phyloP scores from a whole-genome alignment of 2,888 invertebrate genomes.

The Deroplatys truncata region DNA sequence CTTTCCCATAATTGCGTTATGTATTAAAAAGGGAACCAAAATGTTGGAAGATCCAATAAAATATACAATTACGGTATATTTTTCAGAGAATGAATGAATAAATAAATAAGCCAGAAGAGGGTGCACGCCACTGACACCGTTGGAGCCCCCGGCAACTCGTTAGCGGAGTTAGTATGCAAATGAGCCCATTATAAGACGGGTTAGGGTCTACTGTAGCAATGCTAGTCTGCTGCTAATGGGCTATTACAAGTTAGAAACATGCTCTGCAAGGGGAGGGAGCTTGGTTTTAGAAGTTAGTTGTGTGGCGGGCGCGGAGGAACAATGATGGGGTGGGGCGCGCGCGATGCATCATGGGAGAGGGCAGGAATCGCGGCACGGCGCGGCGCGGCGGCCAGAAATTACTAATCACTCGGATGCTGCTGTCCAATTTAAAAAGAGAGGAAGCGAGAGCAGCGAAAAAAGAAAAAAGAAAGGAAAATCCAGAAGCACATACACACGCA shows the following conservation, averaged over 20 bases:
- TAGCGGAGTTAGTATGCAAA: constrained; percentile 15
- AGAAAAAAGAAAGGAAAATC: background rate
- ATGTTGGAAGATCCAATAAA: too few relatives aligned
- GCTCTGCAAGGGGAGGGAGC: background rate
- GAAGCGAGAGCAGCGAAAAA: background rate
- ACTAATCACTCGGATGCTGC: constrained; percentile 8
- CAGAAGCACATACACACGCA: background rate
- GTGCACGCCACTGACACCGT: background rate
- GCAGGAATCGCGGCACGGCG: background rate
- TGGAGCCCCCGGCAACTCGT: background rate
- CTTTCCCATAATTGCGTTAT: too few relatives aligned
- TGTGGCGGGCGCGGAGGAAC: background rate
- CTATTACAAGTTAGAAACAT: constrained; percentile 17
- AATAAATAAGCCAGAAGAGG: background rate
- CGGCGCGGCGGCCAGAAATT: background rate
- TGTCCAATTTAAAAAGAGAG: background rate
- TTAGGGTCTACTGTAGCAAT: background rate
- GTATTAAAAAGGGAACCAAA: too few relatives aligned
- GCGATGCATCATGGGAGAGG: constrained; percentile 4
- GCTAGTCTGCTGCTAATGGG: constrained; percentile 18
- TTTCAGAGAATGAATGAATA: background rate
- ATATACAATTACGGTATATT: too few relatives aligned
- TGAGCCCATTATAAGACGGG: constrained; percentile 17
- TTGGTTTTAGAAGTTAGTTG: constrained; percentile 16
- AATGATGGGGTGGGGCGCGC: background rate